Evolutionary conservation across 2,113 vertebrate genomes (phyloP).

Genomic region (Ceratotherium simum): DNA sequence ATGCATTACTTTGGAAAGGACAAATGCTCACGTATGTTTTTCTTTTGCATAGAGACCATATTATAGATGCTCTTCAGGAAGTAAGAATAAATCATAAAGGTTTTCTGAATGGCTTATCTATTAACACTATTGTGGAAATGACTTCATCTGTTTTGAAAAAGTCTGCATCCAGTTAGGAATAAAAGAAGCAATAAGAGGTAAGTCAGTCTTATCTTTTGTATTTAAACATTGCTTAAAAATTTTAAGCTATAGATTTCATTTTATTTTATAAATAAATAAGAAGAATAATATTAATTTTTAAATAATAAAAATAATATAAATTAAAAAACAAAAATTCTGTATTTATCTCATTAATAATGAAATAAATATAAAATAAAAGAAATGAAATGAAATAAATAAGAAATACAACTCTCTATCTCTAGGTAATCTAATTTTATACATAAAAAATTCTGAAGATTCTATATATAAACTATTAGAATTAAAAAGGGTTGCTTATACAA

Average conservation of each 20-base stretch:
- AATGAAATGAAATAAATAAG: too few relatives aligned
- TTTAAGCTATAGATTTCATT: not conserved
- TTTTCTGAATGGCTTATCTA: constrained; percentile 83
- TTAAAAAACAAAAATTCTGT: not conserved
- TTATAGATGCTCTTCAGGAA: constrained; percentile 84
- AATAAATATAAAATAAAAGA: too few relatives aligned
- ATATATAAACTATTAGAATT: too few relatives aligned
- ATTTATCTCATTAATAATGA: too few relatives aligned
- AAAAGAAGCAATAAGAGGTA: constrained; percentile 66
- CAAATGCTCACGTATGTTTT: not conserved
- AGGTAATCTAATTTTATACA: too few relatives aligned
- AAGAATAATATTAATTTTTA: constrained; percentile 1
- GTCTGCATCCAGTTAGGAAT: not conserved
- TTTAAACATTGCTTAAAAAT: not conserved
- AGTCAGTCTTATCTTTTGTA: not conserved
- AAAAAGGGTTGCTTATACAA: too few relatives aligned
- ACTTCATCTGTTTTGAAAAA: constrained; percentile 82
- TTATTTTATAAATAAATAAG: constrained; percentile 47
- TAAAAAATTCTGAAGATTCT: too few relatives aligned
- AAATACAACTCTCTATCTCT: too few relatives aligned
- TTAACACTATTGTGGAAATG: constrained; percentile 83
- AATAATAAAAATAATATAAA: constrained; percentile 2
- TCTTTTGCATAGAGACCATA: constrained; percentile 68
- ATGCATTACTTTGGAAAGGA: not conserved
- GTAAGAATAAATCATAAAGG: constrained; percentile 83